These are phyloP conservation scores for Antitype chi DNA, from an alignment of 2,888 invertebrate species.

Conservation along the genomic window DNA sequence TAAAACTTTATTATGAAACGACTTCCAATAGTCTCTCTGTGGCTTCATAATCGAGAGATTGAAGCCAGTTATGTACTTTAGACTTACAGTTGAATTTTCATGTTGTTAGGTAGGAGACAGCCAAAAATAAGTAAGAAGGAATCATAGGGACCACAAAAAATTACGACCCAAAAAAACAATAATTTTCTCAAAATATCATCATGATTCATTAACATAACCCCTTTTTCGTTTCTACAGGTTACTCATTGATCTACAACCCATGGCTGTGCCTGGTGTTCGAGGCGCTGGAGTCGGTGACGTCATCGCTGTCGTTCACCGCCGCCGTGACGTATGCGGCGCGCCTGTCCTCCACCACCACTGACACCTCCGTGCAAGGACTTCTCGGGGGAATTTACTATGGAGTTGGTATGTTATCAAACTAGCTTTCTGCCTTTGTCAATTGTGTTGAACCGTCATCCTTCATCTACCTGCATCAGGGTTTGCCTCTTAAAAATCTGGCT, in stretches of 20 bases:
- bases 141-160: background rate
- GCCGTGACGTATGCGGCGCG: slow-evolving; percentile 95
- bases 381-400: slow-evolving; percentile 95
- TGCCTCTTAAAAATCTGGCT: background rate
- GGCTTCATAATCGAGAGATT: too few relatives aligned
- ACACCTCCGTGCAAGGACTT: slow-evolving; percentile 94
- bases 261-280: slow-evolving; percentile 94
- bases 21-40: too few relatives aligned
- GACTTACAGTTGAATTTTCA: too few relatives aligned
- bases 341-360: slow-evolving; percentile 93
- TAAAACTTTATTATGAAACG: too few relatives aligned
- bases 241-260: slow-evolving; percentile 94
- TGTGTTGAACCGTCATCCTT: background rate
- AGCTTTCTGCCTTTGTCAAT: background rate
- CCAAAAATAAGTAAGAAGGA: too few relatives aligned
- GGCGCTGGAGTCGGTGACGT: slow-evolving; percentile 94
- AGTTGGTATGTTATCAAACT: slow-evolving; percentile 91
- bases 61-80: too few relatives aligned
- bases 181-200: background rate
- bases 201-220: background rate
- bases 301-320: slow-evolving; percentile 94
- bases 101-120: background rate
- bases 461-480: background rate
- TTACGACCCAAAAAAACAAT: background rate
- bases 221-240: slow-evolving; percentile 86